Base-by-base conservation (phyloP, 1,140 invertebrate species). In the Caerostris darwini region DNA sequence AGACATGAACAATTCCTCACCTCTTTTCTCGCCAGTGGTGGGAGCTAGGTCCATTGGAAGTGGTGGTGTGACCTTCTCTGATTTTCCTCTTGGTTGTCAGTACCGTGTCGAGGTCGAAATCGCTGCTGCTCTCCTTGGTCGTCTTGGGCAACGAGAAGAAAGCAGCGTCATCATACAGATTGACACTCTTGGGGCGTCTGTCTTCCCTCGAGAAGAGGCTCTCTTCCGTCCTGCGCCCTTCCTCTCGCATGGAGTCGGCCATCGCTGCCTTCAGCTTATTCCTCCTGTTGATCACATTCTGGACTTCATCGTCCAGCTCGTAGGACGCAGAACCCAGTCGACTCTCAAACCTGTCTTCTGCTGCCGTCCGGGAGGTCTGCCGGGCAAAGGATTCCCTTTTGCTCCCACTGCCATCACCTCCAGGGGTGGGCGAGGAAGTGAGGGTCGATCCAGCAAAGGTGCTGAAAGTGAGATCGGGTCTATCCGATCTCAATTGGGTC, bases 11-110 rank as follows among this genome's bases (percentile, higher is more conserved):
- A 3, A 61, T 8, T 10, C 7, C 71, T 77, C 91, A 95, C 95
- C 95, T 95, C 87, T 94, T 87, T 89, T 95, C 95, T 85, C 92
- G 92, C 95, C 94, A 95, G 3, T 89, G 89, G 7, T 86, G 58
- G 6, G 94, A 59, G 58, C 86, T 50, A 17, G 94, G 94, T 34
- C 90, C 83, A 61, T 87, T 91, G 19, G 92, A 61, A 8, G 90
- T 61, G 50, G 77, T 94, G 17, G 50, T 12, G 8, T 7, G 14
- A 14, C 53, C 56, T 7, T 14, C 57, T 58, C 67, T 61, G n/a
- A 83, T 7, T 59, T 71, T 93, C 17, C 69, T 58, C 56, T 57
- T 90, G 5, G 64, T 10, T 4, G 64, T 58, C 19, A 86, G 34
- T 3, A 61, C 67, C 6, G 34, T 7, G 3, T 77, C 71, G 5